Evolutionary conservation across 2,888 invertebrate species (phyloP).

Genomic region (Rutpela maculata): DNA sequence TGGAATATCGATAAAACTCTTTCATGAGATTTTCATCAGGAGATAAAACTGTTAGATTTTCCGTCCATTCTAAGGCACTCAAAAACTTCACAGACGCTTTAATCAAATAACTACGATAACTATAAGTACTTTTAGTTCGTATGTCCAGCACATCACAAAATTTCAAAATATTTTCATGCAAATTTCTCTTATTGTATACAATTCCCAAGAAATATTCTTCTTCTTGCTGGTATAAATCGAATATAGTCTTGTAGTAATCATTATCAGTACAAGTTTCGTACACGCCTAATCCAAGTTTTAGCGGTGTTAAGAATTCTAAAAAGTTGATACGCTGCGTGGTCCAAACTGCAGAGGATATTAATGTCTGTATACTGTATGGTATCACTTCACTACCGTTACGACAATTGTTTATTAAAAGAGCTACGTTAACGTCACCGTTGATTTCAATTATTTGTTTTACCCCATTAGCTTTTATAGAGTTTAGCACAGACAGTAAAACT

Average conservation of each 20-base stretch:
- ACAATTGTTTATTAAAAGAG: constrained; percentile 66
- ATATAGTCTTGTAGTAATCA: constrained; percentile 65
- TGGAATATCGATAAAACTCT: constrained; percentile 67
- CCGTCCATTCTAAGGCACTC: constrained; percentile 63
- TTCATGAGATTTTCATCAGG: constrained; percentile 63
- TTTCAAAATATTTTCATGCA: constrained; percentile 59
- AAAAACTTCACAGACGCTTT: constrained; percentile 66
- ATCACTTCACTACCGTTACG: constrained; percentile 47
- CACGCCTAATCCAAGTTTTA: constrained; percentile 64
- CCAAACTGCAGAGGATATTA: constrained; percentile 68
- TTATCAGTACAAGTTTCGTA: constrained; percentile 65
- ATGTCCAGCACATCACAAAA: constrained; percentile 66
- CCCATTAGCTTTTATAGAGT: constrained; percentile 25
- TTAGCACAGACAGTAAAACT: background rate
- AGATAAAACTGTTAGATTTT: constrained; percentile 68
- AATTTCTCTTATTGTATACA: constrained; percentile 55
- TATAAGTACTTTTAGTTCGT: constrained; percentile 54
- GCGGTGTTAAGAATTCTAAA: constrained; percentile 60
- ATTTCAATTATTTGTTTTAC: constrained; percentile 54
- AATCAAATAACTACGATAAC: constrained; percentile 58
- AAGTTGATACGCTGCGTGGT: constrained; percentile 66
- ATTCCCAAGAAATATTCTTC: constrained; percentile 63
- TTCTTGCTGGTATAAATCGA: constrained; percentile 63
- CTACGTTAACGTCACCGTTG: constrained; percentile 65
- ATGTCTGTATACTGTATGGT: constrained; percentile 58